These are phyloP conservation scores for Amphipyra berbera DNA, from an alignment of 2,888 invertebrate species.

Conservation along the genomic window DNA sequence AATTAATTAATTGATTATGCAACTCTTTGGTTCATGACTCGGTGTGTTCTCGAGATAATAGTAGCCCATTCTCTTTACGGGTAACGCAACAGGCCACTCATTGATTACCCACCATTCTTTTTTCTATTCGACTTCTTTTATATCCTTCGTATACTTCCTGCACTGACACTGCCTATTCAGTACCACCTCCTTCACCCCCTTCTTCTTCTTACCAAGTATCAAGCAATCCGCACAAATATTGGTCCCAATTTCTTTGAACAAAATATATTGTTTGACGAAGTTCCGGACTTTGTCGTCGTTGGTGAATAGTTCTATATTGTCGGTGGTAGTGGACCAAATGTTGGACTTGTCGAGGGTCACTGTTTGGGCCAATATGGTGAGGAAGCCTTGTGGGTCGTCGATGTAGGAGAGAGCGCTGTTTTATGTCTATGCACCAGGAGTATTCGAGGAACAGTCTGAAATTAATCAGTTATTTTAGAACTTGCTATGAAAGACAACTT, in stretches of 20 bases:
- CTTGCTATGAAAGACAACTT: too few relatives aligned
- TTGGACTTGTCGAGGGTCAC: slow-evolving; percentile 93
- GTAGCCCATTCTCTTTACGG: too few relatives aligned
- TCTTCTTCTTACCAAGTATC: slow-evolving; percentile 61
- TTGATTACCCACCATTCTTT: too few relatives aligned
- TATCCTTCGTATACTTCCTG: slow-evolving; percentile 74
- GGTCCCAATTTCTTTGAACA: slow-evolving; percentile 72
- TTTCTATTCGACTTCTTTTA: too few relatives aligned
- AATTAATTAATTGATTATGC: slow-evolving; percentile 2
- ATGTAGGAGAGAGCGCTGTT: slow-evolving; percentile 95
- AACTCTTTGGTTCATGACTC: not conserved
- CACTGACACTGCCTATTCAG: slow-evolving; percentile 71
- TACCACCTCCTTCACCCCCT: slow-evolving; percentile 65
- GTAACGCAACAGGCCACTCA: too few relatives aligned
- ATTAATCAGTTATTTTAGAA: too few relatives aligned
- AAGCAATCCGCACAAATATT: slow-evolving; percentile 71
- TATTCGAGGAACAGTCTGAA: slow-evolving; percentile 91
- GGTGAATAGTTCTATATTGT: slow-evolving; percentile 93
- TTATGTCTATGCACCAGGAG: slow-evolving; percentile 94
- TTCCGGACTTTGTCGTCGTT: slow-evolving; percentile 92
- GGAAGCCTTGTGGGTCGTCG: slow-evolving; percentile 95
- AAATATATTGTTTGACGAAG: slow-evolving; percentile 92
- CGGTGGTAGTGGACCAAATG: slow-evolving; percentile 92
- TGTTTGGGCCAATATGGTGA: slow-evolving; percentile 94
- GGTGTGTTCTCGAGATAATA: not conserved